A percentile compares a stretch with the other conserved stretches of the same genome.
Conservation (phyloP, 2,113 vertebrate genomes). For the Lonchura striata region DNA sequence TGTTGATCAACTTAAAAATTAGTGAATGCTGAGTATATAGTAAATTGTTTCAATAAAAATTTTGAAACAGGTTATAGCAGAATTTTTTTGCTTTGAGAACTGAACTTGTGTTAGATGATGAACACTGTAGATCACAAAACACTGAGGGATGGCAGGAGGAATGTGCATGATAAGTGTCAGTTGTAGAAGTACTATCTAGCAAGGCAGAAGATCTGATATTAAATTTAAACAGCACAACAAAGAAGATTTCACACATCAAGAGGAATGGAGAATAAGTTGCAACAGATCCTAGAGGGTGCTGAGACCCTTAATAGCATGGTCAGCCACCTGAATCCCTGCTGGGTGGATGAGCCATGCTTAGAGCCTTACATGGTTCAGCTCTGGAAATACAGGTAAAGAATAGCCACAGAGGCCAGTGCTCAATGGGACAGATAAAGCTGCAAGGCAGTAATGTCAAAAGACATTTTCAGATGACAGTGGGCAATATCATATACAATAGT, state of each 20-base stretch:
- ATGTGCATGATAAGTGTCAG: not conserved
- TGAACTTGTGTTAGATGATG: not conserved
- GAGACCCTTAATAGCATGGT: not conserved
- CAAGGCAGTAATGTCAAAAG: not conserved
- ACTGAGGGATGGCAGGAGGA: not conserved
- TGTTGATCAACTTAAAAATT: slow-evolving; percentile 64
- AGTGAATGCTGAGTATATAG: not conserved
- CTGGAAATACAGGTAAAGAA: not conserved
- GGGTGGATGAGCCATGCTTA: not conserved
- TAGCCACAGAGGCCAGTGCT: not conserved
- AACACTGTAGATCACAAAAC: not conserved
- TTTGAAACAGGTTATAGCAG: not conserved
- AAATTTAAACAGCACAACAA: not conserved
- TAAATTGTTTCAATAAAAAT: slow-evolving; percentile 32
- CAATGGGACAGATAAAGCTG: not conserved
- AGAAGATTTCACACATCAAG: not conserved
- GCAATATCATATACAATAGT: not conserved
- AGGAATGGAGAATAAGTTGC: not conserved
- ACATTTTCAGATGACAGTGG: not conserved
- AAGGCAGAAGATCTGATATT: not conserved
- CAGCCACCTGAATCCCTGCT: not conserved
- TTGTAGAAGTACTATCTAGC: not conserved
- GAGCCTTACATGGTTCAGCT: not conserved
- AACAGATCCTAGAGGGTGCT: not conserved
- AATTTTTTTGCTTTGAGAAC: not conserved